Evolutionary conservation across 2,113 vertebrate genomes (phyloP), one percentile per base, ranked within the genome.

Genomic region (Python bivittatus): DNA sequence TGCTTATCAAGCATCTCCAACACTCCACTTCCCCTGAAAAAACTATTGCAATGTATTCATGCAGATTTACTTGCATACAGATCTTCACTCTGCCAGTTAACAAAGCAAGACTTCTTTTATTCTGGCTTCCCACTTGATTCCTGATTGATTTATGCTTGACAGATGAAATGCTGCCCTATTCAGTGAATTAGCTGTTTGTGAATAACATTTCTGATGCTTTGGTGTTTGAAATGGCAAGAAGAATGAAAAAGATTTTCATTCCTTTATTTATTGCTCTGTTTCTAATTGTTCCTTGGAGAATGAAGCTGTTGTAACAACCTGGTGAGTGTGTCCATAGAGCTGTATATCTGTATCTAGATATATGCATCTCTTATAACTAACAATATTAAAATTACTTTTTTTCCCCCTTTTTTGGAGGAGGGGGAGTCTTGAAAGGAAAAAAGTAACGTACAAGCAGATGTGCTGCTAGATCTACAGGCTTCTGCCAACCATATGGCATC

Each of bases 391-490:
- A 96, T 96, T 95, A 97, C 97, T 97, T 96, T 95, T 23, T 17
- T 92, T 85, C 15, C 8, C 54, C 33, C n/a, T 64, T 95, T 97
- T 97, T 97, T 96, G 97, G 96, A 97, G 96, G 96, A 97, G 97
- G 97, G 98, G 97, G 98, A 98, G 96, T 98, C 97, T 98, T 97
- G 97, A 97, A 97, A 97, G 97, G 97, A 5, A 97, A 97, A 97
- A 97, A 98, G 98, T 98, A 98, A 98, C 97, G 98, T 98, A 98
- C 98, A 99, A 98, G 98, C 99, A 99, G 99, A 99, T 99, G 99
- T 99, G 99, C 98, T 98, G 98, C 98, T 98, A 99, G 98, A 99
- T 99, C 98, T 98, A 99, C 99, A 99, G 99, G 99, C 99, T 99
- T 98, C 98, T 98, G 98, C 97, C 97, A 98, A 98, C 99, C 99